Evolutionary conservation across 2,113 vertebrate genomes (phyloP).

Genomic region (Odontesthes bonariensis): DNA sequence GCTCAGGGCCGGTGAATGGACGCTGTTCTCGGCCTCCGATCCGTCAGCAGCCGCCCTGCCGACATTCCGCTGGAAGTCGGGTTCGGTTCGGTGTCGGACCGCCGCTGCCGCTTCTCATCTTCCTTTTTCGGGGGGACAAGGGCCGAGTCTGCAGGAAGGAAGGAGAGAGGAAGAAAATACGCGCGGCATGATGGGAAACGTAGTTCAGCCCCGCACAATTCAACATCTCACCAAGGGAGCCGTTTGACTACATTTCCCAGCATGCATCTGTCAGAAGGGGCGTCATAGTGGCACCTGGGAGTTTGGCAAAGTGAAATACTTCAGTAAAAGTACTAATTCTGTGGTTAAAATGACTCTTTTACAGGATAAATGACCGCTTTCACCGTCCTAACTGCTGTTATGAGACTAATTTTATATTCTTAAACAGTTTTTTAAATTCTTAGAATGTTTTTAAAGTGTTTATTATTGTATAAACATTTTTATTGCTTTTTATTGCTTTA

Average conservation of each 20-base stretch:
- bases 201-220: constrained; percentile 26
- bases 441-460: too few relatives aligned
- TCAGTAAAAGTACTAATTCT: neutral
- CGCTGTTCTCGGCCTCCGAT: constrained; percentile 44
- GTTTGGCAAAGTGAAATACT: constrained; percentile 52
- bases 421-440: too few relatives aligned
- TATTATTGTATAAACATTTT: too few relatives aligned
- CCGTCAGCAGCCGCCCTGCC: constrained; percentile 45
- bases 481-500: too few relatives aligned
- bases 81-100: constrained; percentile 47
- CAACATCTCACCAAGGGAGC: too few relatives aligned
- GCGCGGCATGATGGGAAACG: constrained; percentile 65
- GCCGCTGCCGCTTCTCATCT: constrained; percentile 58
- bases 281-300: constrained; percentile 47
- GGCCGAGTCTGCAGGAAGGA: constrained; percentile 77
- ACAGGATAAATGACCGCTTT: neutral
- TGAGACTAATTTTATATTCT: too few relatives aligned
- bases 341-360: neutral
- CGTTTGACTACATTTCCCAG: constrained; percentile 66
- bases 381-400: neutral
- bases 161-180: constrained; percentile 57
- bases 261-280: constrained; percentile 40
- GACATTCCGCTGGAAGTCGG: constrained; percentile 56
- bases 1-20: constrained; percentile 53
- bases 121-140: constrained; percentile 68